Evolutionary conservation across 2,797 vertebrate species (phyloP).

Genomic region (Peromyscus aztecus): DNA sequence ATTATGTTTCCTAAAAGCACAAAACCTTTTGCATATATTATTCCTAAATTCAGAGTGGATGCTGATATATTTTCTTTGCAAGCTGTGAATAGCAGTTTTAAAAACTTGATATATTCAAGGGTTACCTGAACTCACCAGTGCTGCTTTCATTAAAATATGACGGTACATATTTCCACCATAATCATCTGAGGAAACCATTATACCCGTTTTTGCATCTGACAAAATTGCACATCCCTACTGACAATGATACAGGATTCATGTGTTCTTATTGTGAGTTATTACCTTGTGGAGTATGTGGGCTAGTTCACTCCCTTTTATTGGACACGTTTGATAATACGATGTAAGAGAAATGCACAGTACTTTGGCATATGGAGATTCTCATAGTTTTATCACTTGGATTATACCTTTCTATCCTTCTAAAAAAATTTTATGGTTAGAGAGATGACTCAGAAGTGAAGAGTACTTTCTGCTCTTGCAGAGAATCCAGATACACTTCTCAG

Average conservation of each 20-base stretch:
- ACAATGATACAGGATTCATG: background rate
- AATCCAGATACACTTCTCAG: background rate
- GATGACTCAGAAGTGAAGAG: background rate
- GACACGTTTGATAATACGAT: background rate
- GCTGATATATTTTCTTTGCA: constrained; percentile 41
- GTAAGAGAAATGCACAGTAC: background rate
- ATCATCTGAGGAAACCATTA: background rate
- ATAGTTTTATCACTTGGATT: constrained; percentile 26
- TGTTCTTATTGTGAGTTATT: background rate
- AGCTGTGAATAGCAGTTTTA: constrained; percentile 46
- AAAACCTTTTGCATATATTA: constrained; percentile 51
- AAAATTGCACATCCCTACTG: background rate
- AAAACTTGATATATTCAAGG: constrained; percentile 54
- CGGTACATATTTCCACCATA: constrained; percentile 8
- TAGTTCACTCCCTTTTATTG: background rate
- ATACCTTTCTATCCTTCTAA: background rate
- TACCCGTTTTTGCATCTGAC: background rate
- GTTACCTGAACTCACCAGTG: background rate
- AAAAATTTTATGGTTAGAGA: background rate
- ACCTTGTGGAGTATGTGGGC: background rate
- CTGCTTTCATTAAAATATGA: constrained; percentile 23
- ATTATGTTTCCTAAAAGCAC: constrained; percentile 36
- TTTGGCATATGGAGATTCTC: background rate
- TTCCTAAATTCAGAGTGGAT: background rate
- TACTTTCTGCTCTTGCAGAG: background rate